Evolutionary conservation across 2,113 vertebrate genomes (phyloP), one percentile per base, ranked within the genome.

Genomic region (Myotis davidii): DNA sequence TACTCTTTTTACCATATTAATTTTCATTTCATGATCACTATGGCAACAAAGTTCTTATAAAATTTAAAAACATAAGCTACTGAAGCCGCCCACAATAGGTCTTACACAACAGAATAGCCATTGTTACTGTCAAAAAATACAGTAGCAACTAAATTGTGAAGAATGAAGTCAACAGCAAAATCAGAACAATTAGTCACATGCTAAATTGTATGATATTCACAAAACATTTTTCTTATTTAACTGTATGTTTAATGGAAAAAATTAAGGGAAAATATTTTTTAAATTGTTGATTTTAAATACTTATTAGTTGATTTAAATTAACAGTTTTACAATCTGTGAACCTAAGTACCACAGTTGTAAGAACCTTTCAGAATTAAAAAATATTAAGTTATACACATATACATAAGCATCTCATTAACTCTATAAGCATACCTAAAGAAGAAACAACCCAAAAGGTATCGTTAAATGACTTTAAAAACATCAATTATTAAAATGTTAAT

Each of bases 1-100:
- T 95, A 74, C 87, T 87, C 10, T 87, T 95, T 96, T 86, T 95
- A 81, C 25, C 74, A 3, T 72, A 86, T 2, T 93, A 50, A 73
- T 48, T 70, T 90, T 70, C 8, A 84, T 72, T 87, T 17, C 3
- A 2, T 64, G 34, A 34, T 90, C 61, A 91, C 87, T 64, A 59
- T 88, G 70, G 82, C 54, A 88, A 93, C 4, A 6, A 73, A 52
- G 27, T 77, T 87, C 52, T 96, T 83, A 77, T 9, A 86, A 78
- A 93, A 95, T 91, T 78, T 67, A 83, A 84, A 90, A 70, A 29
- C 23, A 20, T 54, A 86, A 86, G 37, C 83, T 95, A 34, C 12
- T 54, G 29, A 82, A 77, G 37, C 42, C 73, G 87, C 59, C 59
- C 76, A 95, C 29, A 78, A 76, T 72, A 93, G 52, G 52, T 87